Conservation (phyloP, 2,888 invertebrate genomes). For the Petrophora chlorosata region DNA sequence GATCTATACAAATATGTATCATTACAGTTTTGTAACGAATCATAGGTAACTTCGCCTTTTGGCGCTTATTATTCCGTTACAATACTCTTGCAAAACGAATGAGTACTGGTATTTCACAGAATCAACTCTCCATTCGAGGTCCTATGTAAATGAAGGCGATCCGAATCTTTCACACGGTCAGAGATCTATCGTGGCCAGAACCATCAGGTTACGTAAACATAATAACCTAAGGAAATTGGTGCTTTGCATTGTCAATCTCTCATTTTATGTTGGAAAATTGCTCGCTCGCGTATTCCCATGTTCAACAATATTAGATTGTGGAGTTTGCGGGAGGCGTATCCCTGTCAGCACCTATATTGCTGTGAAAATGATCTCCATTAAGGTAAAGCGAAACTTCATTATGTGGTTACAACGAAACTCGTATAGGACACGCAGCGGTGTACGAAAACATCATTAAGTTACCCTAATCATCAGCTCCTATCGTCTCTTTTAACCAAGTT, state of each 20-base stretch:
- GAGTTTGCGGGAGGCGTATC: conserved; percentile 51
- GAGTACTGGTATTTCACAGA: conserved; percentile 17
- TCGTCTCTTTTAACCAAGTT: conserved; percentile 30
- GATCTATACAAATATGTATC: neutral
- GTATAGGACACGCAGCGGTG: conserved; percentile 59
- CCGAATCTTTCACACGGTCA: conserved; percentile 35
- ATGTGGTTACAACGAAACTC: conserved; percentile 69
- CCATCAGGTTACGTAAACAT: conserved; percentile 21
- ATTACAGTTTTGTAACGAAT: conserved; percentile 18
- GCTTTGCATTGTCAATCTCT: conserved; percentile 26
- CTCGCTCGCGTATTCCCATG: conserved; percentile 17
- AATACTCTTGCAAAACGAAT: conserved; percentile 15
- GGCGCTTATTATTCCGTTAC: conserved; percentile 16
- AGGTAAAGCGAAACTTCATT: conserved; percentile 69
- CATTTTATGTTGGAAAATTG: conserved; percentile 20
- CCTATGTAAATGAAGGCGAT: conserved; percentile 40
- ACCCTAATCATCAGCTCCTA: conserved; percentile 44
- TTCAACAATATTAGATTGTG: conserved; percentile 35
- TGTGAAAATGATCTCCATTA: conserved; percentile 73
- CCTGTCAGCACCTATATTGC: conserved; percentile 53
- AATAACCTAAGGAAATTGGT: conserved; percentile 23
- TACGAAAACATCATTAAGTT: conserved; percentile 62
- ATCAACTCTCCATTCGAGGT: conserved; percentile 15
- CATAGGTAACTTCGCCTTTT: conserved; percentile 8
- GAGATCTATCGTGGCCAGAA: conserved; percentile 21